Base-by-base conservation (phyloP, 2,888 invertebrate genomes). In the Epinotia brunnichana region DNA sequence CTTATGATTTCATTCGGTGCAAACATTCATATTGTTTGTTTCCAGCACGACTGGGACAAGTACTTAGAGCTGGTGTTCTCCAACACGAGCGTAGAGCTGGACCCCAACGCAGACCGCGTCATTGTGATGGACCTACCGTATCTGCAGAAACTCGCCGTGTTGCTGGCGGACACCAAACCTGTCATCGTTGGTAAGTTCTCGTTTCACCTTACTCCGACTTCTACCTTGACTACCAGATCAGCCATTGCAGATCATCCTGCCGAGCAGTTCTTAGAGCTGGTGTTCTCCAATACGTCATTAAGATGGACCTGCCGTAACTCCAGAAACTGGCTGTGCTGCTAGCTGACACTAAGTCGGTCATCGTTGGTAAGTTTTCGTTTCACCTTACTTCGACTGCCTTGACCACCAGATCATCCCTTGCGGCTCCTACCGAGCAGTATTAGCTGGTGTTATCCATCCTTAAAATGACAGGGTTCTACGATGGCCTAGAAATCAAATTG, bases 81-180 rank as follows among this genome's bases (percentile, higher is more conserved):
- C 17, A 93, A 94, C 78, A 95, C 95, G 10, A 94, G 88, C 76
- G 94, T 95, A 62, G 86, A 85, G 1, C 85, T 95, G 39, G 87
- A 92, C 61, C 85, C 90, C 0, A 80, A 86, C 7, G 80, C 85
- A 0, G 95, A 96, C 83, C 91, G 94, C 21, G 93, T 95, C 71
- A 95, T 96, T 73, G 94, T 96, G 17, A 94, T 95, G 90, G 96
- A 96, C 87, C 86, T 95, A 78, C 94, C 94, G 0, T 96, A 95
- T 83, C 87, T 96, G 75, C 94, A 95, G 83, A 94, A 94, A 80
- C 86, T 96, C 57, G 87, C 95, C 0, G 80, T 88, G 0, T 82
- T 96, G 60, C 83, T 96, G 39, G 85, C 91, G 0, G 88, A 87
- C 10, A 95, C 95, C 3, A 88, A 94, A 13, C 90, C 93, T 0